phyloP scores from a whole-genome alignment of 2,797 vertebrate species.

The Cryptoprocta ferox region DNA sequence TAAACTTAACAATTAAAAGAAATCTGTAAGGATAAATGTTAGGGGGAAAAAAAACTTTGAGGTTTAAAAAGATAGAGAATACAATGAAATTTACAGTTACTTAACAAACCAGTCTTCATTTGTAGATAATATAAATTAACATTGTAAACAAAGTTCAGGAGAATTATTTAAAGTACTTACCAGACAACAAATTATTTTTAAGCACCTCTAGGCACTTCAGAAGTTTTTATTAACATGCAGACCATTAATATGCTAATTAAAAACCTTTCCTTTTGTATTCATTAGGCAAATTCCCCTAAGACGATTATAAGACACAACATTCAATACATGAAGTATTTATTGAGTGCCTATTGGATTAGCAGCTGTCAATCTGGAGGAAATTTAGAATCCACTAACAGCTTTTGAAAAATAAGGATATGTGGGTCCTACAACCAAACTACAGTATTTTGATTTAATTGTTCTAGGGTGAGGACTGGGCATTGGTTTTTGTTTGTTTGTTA shows the following conservation, averaged over 20 bases:
- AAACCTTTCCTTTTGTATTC: conserved; percentile 34
- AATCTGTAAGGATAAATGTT: not conserved
- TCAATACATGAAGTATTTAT: not conserved
- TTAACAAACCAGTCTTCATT: not conserved
- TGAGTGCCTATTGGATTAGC: not conserved
- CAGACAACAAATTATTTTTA: conserved; percentile 41
- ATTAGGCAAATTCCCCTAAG: conserved; percentile 61
- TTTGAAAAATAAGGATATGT: conserved; percentile 19
- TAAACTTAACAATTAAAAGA: not conserved
- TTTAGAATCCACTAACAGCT: not conserved
- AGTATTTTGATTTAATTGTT: not conserved
- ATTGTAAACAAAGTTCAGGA: not conserved
- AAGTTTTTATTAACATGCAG: conserved; percentile 48
- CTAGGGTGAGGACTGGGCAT: not conserved
- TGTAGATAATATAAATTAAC: conserved; percentile 47
- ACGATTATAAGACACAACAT: not conserved
- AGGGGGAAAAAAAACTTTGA: not conserved
- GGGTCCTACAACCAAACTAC: not conserved
- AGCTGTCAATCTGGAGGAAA: not conserved
- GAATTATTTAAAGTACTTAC: conserved; percentile 57
- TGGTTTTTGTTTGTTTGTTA: not conserved
- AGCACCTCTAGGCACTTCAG: conserved; percentile 12
- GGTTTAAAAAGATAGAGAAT: not conserved
- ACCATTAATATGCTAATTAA: conserved; percentile 50
- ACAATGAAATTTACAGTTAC: not conserved